These are phyloP conservation scores for Meriones psammophilus DNA, from an alignment of 2,797 vertebrate species.

Conservation along the genomic window DNA sequence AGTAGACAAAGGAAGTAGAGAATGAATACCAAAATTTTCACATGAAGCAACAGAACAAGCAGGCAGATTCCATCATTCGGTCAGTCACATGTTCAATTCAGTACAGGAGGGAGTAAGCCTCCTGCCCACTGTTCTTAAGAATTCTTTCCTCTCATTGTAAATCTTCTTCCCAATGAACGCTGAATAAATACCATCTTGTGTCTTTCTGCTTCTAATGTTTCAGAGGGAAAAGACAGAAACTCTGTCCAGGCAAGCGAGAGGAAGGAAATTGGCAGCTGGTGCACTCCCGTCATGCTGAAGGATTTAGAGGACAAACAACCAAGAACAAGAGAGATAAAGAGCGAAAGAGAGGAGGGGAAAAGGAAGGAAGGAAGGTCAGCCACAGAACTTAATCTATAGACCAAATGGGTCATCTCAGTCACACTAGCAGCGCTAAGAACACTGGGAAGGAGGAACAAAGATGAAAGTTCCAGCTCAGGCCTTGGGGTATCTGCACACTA, in stretches of 20 bases:
- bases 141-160: not conserved
- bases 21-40: not conserved
- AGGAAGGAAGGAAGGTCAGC: not conserved
- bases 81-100: not conserved
- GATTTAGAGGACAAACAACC: slow-evolving; percentile 35
- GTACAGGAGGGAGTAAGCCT: not conserved
- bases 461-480: slow-evolving; percentile 73
- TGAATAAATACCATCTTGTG: not conserved
- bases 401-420: slow-evolving; percentile 72
- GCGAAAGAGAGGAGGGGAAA: not conserved
- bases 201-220: slow-evolving; percentile 29
- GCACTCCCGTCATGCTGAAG: not conserved
- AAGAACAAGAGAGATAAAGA: not conserved
- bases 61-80: not conserved
- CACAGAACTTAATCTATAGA: slow-evolving; percentile 64
- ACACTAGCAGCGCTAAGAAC: slow-evolving; percentile 72
- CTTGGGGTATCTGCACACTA: slow-evolving; percentile 80
- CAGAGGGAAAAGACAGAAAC: slow-evolving; percentile 45
- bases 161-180: not conserved
- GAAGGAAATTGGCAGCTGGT: slow-evolving; percentile 71
- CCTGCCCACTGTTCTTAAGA: not conserved
- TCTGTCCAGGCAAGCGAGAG: not conserved
- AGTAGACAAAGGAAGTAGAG: not conserved
- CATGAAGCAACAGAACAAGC: not conserved
- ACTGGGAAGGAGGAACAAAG: slow-evolving; percentile 79